A percentile compares a stretch with the other conserved stretches of the same genome.
Conservation (phyloP, 2,888 invertebrate species). For the Mythimna vitellina region DNA sequence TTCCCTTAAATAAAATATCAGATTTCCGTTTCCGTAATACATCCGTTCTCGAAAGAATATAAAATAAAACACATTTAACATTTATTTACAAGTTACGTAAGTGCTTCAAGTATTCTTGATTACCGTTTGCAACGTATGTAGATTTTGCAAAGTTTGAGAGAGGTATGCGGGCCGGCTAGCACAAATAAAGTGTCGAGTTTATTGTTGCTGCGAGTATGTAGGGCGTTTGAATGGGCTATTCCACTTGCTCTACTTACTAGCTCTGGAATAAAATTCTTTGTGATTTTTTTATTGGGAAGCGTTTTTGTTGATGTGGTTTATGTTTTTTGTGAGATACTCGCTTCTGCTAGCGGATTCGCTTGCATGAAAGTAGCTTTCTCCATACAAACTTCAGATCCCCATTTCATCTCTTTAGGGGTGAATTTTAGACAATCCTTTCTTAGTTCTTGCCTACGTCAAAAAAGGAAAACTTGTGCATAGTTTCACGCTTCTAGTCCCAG, state of each 20-base stretch:
- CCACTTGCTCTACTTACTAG: constrained; percentile 32
- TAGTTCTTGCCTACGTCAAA: too few relatives aligned
- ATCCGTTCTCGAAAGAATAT: constrained; percentile 33
- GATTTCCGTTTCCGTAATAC: constrained; percentile 48
- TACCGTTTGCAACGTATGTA: constrained; percentile 50
- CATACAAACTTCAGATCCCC: too few relatives aligned
- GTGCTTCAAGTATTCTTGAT: constrained; percentile 57
- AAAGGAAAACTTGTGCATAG: too few relatives aligned
- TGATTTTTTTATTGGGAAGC: constrained; percentile 35
- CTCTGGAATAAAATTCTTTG: constrained; percentile 27
- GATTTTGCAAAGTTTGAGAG: constrained; percentile 58
- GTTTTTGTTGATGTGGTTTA: constrained; percentile 31
- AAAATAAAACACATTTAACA: constrained; percentile 48
- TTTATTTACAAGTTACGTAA: constrained; percentile 49
- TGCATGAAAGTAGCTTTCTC: too few relatives aligned
- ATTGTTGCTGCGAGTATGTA: constrained; percentile 54
- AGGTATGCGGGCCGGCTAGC: constrained; percentile 56
- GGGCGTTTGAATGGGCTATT: constrained; percentile 34
- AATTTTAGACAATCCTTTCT: too few relatives aligned
- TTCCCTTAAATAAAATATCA: constrained; percentile 58
- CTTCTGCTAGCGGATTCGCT: too few relatives aligned
- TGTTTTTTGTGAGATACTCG: background rate
- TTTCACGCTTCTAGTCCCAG: too few relatives aligned
- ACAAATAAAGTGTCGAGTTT: constrained; percentile 63
- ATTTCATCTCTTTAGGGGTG: too few relatives aligned